Evolutionary conservation across 2,113 vertebrate species (phyloP), one percentile per base, ranked within the genome.

Genomic region (Triplophysa rosa): DNA sequence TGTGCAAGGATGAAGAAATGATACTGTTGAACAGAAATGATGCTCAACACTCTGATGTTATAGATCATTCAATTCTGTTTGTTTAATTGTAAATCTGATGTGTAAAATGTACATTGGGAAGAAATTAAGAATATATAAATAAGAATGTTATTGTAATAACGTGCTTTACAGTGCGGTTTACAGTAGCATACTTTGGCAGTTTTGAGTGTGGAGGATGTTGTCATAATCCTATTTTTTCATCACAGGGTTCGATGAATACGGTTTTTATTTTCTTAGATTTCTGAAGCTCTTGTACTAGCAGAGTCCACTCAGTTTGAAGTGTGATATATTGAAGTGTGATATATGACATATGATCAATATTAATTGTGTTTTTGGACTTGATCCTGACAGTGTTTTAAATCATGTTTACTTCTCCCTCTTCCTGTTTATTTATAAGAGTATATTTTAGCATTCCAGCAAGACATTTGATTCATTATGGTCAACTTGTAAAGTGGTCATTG

Each of bases 41-140:
- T 37, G 37, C 37, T 67, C 62, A 77, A 71, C 54, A 40, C 54
- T 23, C 11, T 45, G 11, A 16, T 40, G 56, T 45, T 45, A 45
- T 45, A 45, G 10, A 74, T 6, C 5, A 37, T 59, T 45, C 33
- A 67, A 49, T 66, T 4, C 16, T 68, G 72, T 24, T 75, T 23
- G 23, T 67, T 24, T 68, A 26, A 76, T 78, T 26, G 54, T 81
- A 64, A 61, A 73, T 82, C 37, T 79, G 54, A 75, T 81, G 59
- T 84, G 37, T 80, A 83, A 81, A 79, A 54, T 86, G 71, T 82
- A 78, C 75, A 86, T 76, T 80, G 63, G 59, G 16, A 72, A 79
- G 29, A 64, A 67, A 85, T 7, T 23, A 70, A 8, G 29, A 23
- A 52, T 80, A 40, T 67, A 29, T 73, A 68, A 23, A 69, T 67